These are phyloP conservation scores for Scomberomorus guttatus DNA, from an alignment of 2,797 vertebrate species.

Conservation along the genomic window DNA sequence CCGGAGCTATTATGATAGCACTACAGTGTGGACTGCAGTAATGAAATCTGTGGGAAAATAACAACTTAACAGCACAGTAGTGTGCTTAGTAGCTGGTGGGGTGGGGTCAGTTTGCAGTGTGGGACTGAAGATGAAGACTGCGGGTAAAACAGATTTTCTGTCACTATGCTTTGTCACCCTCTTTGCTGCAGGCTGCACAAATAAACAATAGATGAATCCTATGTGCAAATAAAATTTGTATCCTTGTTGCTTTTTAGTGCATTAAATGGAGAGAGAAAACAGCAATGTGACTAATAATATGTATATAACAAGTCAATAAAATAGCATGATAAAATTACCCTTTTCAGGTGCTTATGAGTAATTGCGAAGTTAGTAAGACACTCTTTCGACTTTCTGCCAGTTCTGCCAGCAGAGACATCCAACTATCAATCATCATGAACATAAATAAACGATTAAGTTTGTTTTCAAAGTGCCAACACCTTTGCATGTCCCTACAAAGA, in stretches of 20 bases:
- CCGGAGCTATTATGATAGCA: not conserved
- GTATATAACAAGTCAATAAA: not conserved
- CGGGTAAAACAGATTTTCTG: slow-evolving; percentile 64
- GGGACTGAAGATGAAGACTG: slow-evolving; percentile 46
- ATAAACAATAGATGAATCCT: slow-evolving; percentile 10
- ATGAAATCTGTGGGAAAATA: slow-evolving; percentile 45
- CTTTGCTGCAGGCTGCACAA: slow-evolving; percentile 29
- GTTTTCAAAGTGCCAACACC: slow-evolving; percentile 33
- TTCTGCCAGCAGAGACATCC: slow-evolving; percentile 27
- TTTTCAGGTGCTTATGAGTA: slow-evolving; percentile 4
- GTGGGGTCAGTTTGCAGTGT: slow-evolving; percentile 59
- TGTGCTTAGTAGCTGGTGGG: slow-evolving; percentile 31
- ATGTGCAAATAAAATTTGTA: not conserved
- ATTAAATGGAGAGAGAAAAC: slow-evolving; percentile 3
- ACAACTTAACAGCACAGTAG: slow-evolving; percentile 12
- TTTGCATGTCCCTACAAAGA: slow-evolving; percentile 49
- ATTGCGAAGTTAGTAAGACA: not conserved
- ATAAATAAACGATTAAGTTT: slow-evolving; percentile 49
- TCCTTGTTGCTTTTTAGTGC: not conserved
- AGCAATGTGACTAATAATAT: not conserved
- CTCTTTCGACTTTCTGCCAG: slow-evolving; percentile 10
- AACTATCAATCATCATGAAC: slow-evolving; percentile 31
- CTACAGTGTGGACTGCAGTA: slow-evolving; percentile 24
- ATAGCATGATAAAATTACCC: not conserved
- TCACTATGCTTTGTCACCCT: slow-evolving; percentile 31